These are phyloP conservation scores for Megalurothrips usitatus DNA, from an alignment of 2,888 invertebrate genomes.

Conservation along the genomic window DNA sequence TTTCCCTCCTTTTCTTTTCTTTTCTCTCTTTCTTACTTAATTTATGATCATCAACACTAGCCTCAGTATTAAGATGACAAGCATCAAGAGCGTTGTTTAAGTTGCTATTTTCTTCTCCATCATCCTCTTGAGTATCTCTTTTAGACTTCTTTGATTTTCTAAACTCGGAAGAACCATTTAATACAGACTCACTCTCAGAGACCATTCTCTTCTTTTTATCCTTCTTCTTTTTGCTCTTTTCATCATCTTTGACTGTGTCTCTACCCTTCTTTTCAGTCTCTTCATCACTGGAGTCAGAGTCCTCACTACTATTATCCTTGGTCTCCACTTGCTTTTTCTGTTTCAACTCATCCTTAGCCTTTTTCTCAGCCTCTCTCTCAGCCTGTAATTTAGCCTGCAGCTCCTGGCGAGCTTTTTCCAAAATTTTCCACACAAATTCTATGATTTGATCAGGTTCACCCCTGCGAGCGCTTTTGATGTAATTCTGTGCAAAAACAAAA, in stretches of 20 bases:
- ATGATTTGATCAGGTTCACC: neutral
- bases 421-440: neutral
- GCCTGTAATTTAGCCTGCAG: neutral
- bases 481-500: neutral
- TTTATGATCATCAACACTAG: slow-evolving; percentile 20
- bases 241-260: neutral
- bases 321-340: neutral
- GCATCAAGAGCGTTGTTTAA: slow-evolving; percentile 1
- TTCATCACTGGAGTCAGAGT: neutral
- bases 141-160: neutral
- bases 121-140: neutral
- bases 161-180: neutral
- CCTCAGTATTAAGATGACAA: neutral
- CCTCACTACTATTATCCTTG: neutral
- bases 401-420: neutral
- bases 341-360: neutral
- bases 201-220: slow-evolving; percentile 16
- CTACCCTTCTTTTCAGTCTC: neutral
- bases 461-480: neutral
- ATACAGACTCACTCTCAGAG: neutral
- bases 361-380: neutral
- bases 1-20: slow-evolving; percentile 33
- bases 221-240: neutral
- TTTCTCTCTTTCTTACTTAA: slow-evolving; percentile 35
- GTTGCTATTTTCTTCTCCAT: neutral